Evolutionary conservation across 2,888 invertebrate genomes (phyloP).

Genomic region (Habroteleia sp.): DNA sequence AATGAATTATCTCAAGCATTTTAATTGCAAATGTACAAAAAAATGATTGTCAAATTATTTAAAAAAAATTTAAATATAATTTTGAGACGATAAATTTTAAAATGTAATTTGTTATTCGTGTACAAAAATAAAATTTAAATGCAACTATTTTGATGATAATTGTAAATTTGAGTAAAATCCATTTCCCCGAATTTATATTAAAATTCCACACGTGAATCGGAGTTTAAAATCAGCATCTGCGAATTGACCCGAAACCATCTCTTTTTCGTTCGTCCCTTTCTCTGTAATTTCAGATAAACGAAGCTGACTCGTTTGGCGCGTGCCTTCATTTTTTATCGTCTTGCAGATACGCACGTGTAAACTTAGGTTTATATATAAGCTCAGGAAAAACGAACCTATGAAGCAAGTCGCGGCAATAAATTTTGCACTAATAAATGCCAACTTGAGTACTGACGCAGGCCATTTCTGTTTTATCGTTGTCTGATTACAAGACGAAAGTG

Average conservation of each 20-base stretch:
- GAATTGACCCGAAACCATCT: conserved; percentile 46
- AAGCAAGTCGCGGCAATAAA: conserved; percentile 29
- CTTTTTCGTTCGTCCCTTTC: conserved; percentile 23
- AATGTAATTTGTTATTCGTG: too few relatives aligned
- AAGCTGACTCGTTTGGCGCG: conserved; percentile 59
- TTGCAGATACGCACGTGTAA: conserved; percentile 46
- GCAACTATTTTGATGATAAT: too few relatives aligned
- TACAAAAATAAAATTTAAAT: too few relatives aligned
- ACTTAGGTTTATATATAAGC: conserved; percentile 34
- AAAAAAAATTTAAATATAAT: too few relatives aligned
- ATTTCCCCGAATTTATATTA: too few relatives aligned
- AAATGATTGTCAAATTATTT: too few relatives aligned
- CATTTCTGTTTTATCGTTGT: conserved; percentile 31
- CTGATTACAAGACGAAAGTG: too few relatives aligned
- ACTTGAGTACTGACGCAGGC: conserved; percentile 17
- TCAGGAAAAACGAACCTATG: conserved; percentile 26
- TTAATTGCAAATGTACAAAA: too few relatives aligned
- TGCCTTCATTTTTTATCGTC: conserved; percentile 57
- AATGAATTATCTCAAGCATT: too few relatives aligned
- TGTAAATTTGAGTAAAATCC: too few relatives aligned
- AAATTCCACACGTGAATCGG: background rate
- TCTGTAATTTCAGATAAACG: conserved; percentile 54
- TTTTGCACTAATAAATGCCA: conserved; percentile 56
- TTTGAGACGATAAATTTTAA: too few relatives aligned
- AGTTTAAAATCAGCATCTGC: conserved; percentile 40